Base-by-base conservation (phyloP, 1,140 invertebrate genomes). In the Ceratosolen fusciceps region DNA sequence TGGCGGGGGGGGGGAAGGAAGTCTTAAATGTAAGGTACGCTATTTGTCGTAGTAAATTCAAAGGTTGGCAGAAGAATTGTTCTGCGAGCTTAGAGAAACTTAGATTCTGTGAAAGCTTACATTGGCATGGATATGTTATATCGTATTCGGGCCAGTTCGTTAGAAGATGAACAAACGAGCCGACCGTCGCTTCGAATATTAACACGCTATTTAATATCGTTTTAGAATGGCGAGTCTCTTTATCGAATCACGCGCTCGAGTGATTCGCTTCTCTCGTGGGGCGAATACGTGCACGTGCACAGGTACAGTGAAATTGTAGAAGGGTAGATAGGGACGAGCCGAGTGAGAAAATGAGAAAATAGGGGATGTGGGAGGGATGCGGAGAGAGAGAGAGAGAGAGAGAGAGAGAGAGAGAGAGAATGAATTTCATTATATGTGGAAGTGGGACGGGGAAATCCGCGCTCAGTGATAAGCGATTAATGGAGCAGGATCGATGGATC, bases 401-500 rank as follows among this genome's bases (percentile, higher is more conserved):
- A 39, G 8, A 39, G 37, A 4, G 29, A 67, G 37, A 67, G 19
- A 65, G 19, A 4, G 62, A 65, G 31, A 62, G 26, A 62, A 24
- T 8, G 54, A 56, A 29, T n/a, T n/a, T n/a, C n/a, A n/a, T n/a
- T n/a, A 5, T 9, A 21, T 5, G 21, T 12, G 24, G 43, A 72
- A 14, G 16, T 1, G 31, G 19, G 47, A 54, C n/a, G 47, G 49
- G 14, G 24, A 56, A 26, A 71, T 71, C 76, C 62, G 62, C 34
- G 72, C 21, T 24, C 34, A 12, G 26, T 56, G 70, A 74, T 73
- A 79, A 73, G 60, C 72, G 77, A 79, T 79, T 79, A 74, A 79
- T 79, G 68, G 37, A 34, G 70, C 39, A 24, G 65, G 49, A 70
- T 68, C 74, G 74, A 62, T 68, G 67, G 67, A 60, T 72, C 76